These are phyloP conservation scores for Thecocarcelia acutangulata DNA, from an alignment of 2,888 invertebrate genomes.

Conservation along the genomic window DNA sequence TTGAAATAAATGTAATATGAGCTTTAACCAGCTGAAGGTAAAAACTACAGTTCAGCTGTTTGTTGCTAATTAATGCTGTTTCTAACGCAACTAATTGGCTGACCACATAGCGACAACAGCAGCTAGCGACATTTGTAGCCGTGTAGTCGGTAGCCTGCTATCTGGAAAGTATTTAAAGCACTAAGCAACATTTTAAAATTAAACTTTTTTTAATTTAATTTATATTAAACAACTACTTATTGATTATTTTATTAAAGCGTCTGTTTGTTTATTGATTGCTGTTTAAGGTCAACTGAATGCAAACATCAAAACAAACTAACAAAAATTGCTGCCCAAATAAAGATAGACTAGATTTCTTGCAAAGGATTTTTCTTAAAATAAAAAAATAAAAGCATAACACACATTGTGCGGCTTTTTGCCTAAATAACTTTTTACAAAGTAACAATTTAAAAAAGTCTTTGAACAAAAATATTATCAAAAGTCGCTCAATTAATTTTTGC, in stretches of 20 bases:
- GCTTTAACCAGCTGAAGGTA: too few species aligned
- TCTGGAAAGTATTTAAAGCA: too few species aligned
- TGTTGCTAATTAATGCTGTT: too few species aligned
- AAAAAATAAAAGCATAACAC: background rate
- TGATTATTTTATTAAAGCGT: background rate
- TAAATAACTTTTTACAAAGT: background rate
- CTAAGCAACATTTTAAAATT: too few species aligned
- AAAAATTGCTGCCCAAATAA: slow-evolving; percentile 11
- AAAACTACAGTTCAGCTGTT: too few species aligned
- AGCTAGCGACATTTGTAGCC: too few species aligned
- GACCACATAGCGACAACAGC: too few species aligned
- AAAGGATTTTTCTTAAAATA: background rate
- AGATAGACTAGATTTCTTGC: slow-evolving; percentile 11
- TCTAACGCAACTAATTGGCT: too few species aligned
- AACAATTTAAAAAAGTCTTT: background rate
- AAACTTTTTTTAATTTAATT: too few species aligned
- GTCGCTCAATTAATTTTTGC: background rate
- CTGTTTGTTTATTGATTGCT: slow-evolving; percentile 10
- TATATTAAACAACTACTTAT: too few species aligned
- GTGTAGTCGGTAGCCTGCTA: too few species aligned
- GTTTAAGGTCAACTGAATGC: slow-evolving; percentile 36
- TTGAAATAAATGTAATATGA: too few species aligned
- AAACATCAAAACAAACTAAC: background rate
- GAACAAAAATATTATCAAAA: background rate
- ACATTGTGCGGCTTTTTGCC: background rate